Conservation (phyloP, 1,140 invertebrate species). For the Eueides isabella region DNA sequence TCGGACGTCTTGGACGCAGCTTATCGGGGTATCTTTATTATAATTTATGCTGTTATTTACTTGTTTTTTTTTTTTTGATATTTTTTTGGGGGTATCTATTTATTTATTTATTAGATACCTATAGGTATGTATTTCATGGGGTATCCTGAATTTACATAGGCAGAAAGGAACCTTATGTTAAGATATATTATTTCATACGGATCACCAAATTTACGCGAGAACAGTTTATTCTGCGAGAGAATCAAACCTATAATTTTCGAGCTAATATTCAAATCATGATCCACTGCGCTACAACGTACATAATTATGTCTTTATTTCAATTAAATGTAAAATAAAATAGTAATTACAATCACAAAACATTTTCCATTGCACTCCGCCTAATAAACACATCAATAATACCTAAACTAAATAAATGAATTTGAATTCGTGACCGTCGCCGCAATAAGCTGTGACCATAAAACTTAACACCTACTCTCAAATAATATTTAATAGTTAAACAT, state of each 20-base stretch:
- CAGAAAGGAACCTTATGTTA: too few relatives aligned
- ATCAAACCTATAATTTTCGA: too few relatives aligned
- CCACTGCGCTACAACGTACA: too few relatives aligned
- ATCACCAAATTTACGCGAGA: too few relatives aligned
- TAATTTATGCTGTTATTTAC: slow-evolving; percentile 33
- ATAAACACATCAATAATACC: neutral
- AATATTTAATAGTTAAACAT: neutral
- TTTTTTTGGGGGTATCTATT: neutral
- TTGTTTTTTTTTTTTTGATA: neutral
- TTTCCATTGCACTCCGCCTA: too few relatives aligned
- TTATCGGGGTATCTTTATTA: slow-evolving; percentile 46
- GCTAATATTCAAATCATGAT: too few relatives aligned
- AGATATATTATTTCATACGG: neutral
- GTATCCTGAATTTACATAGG: too few relatives aligned
- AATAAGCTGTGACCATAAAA: slow-evolving; percentile 10
- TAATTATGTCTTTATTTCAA: too few relatives aligned
- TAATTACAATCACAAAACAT: too few relatives aligned
- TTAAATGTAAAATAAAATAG: too few relatives aligned
- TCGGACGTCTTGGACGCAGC: slow-evolving; percentile 42
- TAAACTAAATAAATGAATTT: neutral
- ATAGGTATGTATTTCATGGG: neutral
- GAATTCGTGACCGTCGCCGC: neutral
- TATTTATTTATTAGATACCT: neutral
- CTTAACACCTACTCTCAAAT: neutral
- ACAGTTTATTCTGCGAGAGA: too few relatives aligned